Percentiles rank a stretch among this genome's conserved stretches.
Conservation (phyloP, 1,140 invertebrate species). For the Hestina assimilis region DNA sequence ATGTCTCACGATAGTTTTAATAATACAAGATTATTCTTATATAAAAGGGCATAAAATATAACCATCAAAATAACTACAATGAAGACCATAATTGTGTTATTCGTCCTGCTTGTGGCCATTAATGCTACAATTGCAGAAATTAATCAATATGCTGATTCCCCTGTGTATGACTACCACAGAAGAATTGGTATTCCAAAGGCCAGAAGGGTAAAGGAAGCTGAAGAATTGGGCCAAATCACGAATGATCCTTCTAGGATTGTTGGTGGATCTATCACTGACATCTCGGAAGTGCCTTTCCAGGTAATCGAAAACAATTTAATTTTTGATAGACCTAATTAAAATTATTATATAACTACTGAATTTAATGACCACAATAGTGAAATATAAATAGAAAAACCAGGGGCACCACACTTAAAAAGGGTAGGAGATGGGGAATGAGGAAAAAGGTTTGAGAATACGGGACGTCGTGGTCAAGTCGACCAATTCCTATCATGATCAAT, state of each 20-base stretch:
- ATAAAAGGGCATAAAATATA: not conserved
- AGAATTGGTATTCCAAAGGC: conserved; percentile 40
- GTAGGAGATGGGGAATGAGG: too few species aligned
- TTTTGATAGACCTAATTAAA: too few species aligned
- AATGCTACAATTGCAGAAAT: not conserved
- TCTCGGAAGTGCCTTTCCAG: conserved; percentile 45
- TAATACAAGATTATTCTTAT: not conserved
- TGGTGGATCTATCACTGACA: conserved; percentile 38
- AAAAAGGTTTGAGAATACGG: too few species aligned
- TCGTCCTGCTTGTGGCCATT: not conserved
- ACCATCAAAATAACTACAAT: not conserved
- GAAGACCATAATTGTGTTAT: not conserved
- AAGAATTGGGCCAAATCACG: conserved; percentile 13
- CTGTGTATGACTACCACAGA: conserved; percentile 32
- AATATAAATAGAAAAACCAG: too few species aligned
- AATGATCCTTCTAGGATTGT: conserved; percentile 30
- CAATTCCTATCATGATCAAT: too few species aligned
- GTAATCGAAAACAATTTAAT: conserved; percentile 24
- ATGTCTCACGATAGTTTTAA: too few species aligned
- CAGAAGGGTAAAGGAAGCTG: conserved; percentile 30
- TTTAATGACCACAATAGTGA: too few species aligned
- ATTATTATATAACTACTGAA: too few species aligned
- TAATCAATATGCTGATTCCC: conserved; percentile 12
- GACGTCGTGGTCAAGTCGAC: too few species aligned
- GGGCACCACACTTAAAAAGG: too few species aligned